Evolutionary conservation across 2,888 invertebrate species (phyloP).

Genomic region (Uloborus plumipes): DNA sequence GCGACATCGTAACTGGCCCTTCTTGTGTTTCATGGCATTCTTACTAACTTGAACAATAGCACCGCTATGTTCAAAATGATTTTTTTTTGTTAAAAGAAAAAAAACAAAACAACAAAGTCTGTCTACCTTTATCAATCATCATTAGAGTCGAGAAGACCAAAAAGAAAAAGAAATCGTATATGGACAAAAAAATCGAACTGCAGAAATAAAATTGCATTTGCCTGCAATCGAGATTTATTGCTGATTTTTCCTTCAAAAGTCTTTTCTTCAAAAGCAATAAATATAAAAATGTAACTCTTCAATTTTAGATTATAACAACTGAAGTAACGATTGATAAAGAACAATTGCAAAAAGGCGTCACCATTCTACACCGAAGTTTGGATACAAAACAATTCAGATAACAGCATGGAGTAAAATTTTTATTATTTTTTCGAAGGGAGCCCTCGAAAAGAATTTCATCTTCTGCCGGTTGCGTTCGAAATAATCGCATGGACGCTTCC

Average conservation of each 20-base stretch:
- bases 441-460: conserved; percentile 16
- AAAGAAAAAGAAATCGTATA: not conserved
- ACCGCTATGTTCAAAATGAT: too few relatives aligned
- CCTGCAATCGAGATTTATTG: too few relatives aligned
- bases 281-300: not conserved
- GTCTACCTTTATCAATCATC: not conserved
- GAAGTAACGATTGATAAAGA: too few relatives aligned
- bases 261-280: too few relatives aligned
- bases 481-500: conserved; percentile 36
- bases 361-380: not conserved
- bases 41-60: too few relatives aligned
- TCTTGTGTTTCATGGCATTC: too few relatives aligned
- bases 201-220: not conserved
- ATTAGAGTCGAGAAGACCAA: not conserved
- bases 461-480: conserved; percentile 1
- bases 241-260: too few relatives aligned
- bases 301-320: too few relatives aligned
- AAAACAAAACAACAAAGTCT: too few relatives aligned
- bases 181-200: not conserved
- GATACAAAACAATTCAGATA: not conserved
- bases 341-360: too few relatives aligned
- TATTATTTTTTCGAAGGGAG: not conserved
- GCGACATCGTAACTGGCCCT: too few relatives aligned
- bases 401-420: not conserved
- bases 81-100: too few relatives aligned